Base-by-base conservation (phyloP, 2,797 vertebrate species). In the Poecilia picta region DNA sequence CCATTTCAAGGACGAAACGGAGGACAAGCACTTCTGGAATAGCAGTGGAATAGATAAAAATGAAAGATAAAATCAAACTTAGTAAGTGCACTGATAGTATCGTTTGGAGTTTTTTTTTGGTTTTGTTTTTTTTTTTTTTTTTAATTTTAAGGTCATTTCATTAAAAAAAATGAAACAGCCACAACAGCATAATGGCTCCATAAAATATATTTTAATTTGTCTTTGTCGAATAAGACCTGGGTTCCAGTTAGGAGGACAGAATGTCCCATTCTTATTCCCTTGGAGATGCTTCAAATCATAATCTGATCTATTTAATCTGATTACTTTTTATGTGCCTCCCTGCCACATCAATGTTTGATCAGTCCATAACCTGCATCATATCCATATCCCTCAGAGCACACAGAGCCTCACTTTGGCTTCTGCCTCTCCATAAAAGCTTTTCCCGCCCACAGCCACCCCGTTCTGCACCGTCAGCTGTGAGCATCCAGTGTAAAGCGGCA, bases 381-480 rank as follows among this genome's bases (percentile, higher is more conserved):
- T 71, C 64, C 18, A 41, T 41, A 39, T 68, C 64, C 36, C 64
- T 68, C 64, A 10, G 20, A 68, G 64, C 36, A 68, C 20, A 68
- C 64, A 68, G 64, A 36, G 62, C 33, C 62, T 66, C 41, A 28
- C 41, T 71, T 71, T 45, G 41, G 68, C n/a, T 45, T 28, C 25
- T 71, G 68, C 68, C 41, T 71, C 25, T 3, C 68, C 41, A 71
- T 71, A 46, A 71, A 71, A 71, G 68, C 68, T 28, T 71, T 71
- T 28, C 28, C 41, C 68, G 28, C 68, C 41, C 41, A 43, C 41
- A 15, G 25, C 68, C 68, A 43, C 8, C 68, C 41, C 2, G 39
- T 43, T 45, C 25, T 45, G 68, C 41, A n/a, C 23, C 8, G 12
- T 70, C 66, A 45, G 66, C 66, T 25, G 23, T 15, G 68, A 45